Evolutionary conservation across 64 coral and sea anemone species (phyloP), one percentile per base, ranked within the genome.

Genomic region (Montipora cactus): DNA sequence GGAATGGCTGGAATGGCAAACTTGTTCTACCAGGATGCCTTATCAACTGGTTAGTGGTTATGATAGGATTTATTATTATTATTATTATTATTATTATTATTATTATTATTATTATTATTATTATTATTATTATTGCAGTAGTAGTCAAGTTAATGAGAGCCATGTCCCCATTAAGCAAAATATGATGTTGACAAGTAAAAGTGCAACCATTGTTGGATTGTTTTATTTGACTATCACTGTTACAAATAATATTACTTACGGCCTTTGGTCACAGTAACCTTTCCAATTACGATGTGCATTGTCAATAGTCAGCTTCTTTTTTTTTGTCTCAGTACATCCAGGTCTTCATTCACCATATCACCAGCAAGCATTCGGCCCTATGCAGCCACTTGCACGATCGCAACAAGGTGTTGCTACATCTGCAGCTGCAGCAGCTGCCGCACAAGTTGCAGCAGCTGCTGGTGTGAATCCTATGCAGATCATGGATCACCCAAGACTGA

Each of bases 391-490:
- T 72, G 62, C 82, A 4, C 70, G 82, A 19, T 71, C 82, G 11
- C 82, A 86, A 71, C 82, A 86, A 47, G 47, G 82, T 86, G 82
- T 70, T 69, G 82, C 66, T n/a, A 86, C 82, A 4, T 86, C 82
- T 21, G 82, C 82, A 3, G 82, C 82, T 2, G 82, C 82, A 11
- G 82, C 82, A 13, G 82, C 82, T 21, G 82, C 82, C 49, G 82
- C 82, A 8, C 80, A 82, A 82, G 80, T 82, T 5, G 80, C 80
- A 82, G 80, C 80, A 5, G 80, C 80, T 7, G 82, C 82, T 49
- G 82, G 82, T 44, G 82, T 86, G 9, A 86, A 72, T 49, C 82
- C 82, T 44, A 86, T 86, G 82, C 82, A 86, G 37, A 86, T 86
- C 9, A 86, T 86, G 82, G 82, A 86, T 21, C 82, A 86, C 19